Percentiles rank a stretch among this genome's conserved stretches.
Evolutionary conservation across 1,140 invertebrate genomes (phyloP).

Genomic region (Eubasilissa regina): DNA sequence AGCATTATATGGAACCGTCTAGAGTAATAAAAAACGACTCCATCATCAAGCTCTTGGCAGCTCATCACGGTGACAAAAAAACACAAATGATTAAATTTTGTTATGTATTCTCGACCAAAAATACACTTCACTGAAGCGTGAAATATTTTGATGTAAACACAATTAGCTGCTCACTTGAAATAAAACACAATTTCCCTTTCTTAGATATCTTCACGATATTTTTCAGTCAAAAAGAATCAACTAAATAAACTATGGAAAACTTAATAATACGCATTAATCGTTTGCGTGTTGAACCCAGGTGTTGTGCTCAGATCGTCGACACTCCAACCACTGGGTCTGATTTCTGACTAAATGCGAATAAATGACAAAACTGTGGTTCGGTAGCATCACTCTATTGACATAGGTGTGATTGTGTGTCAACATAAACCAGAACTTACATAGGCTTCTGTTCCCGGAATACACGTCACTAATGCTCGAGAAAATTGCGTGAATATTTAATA

Average conservation of each 20-base stretch:
- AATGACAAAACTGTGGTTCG: not conserved
- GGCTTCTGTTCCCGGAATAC: not conserved
- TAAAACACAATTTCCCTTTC: too few relatives aligned
- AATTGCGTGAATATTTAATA: conserved; percentile 2
- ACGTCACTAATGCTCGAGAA: not conserved
- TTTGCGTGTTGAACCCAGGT: not conserved
- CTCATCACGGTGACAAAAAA: too few relatives aligned
- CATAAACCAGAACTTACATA: not conserved
- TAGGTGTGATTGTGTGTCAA: not conserved
- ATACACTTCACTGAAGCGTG: too few relatives aligned
- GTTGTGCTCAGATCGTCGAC: not conserved
- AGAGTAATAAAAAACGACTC: too few relatives aligned
- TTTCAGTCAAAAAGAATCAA: not conserved
- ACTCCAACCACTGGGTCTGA: not conserved
- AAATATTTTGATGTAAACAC: too few relatives aligned
- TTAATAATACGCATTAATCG: not conserved
- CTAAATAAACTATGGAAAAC: too few relatives aligned
- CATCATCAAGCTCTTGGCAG: too few relatives aligned
- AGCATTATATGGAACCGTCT: too few relatives aligned
- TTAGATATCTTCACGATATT: not conserved
- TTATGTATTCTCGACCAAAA: too few relatives aligned
- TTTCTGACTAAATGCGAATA: not conserved
- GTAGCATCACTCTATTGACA: conserved; percentile 50
- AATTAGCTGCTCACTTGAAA: too few relatives aligned
- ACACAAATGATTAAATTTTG: too few relatives aligned